A percentile compares a stretch with the other conserved stretches of the same genome.
Evolutionary conservation across 2,888 invertebrate species (phyloP).

Genomic region (Eilema sororculum): DNA sequence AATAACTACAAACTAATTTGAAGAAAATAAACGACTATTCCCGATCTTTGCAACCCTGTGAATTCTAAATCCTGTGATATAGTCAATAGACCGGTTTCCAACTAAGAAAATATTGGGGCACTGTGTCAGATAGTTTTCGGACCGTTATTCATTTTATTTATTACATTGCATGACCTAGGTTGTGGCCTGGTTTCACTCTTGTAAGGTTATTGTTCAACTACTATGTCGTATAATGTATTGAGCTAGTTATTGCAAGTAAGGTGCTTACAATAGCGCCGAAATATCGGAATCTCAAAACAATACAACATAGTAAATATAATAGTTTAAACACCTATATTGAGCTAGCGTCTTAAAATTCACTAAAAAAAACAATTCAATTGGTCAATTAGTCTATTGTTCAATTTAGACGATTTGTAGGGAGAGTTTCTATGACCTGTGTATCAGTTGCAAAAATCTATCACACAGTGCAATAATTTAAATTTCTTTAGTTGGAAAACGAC

Average conservation of each 20-base stretch:
- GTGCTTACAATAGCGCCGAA: too few species aligned
- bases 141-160: neutral
- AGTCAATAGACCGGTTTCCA: conserved; percentile 67
- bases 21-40: conserved; percentile 48
- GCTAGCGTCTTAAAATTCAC: neutral
- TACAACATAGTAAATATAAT: too few species aligned
- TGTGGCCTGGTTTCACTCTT: neutral
- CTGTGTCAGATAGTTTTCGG: conserved; percentile 36
- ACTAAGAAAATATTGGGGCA: conserved; percentile 60
- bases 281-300: too few species aligned
- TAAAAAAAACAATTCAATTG: neutral
- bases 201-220: too few species aligned
- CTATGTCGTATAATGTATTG: too few species aligned
- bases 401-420: conserved; percentile 15
- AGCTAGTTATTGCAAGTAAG: too few species aligned
- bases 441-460: conserved; percentile 35
- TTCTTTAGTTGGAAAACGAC: conserved; percentile 62
- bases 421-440: neutral
- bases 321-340: too few species aligned
- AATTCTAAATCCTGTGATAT: conserved; percentile 79
- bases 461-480: conserved; percentile 43
- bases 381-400: neutral
- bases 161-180: neutral
- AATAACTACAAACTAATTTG: conserved; percentile 19
- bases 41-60: conserved; percentile 79